Conservation (phyloP, 2,888 invertebrate species). For the Phytoseiulus persimilis region DNA sequence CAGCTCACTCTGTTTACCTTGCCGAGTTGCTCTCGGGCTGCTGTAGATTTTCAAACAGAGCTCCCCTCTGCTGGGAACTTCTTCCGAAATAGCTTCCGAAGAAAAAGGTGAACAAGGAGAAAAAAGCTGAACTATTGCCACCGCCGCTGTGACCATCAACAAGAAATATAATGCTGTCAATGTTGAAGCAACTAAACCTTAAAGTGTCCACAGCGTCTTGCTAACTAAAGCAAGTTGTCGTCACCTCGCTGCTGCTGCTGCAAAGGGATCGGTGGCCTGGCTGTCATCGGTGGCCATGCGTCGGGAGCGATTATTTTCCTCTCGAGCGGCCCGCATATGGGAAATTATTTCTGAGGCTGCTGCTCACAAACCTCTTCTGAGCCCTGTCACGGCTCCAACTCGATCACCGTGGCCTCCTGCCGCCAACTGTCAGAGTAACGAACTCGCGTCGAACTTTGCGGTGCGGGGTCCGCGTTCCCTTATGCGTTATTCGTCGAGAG, state of each 20-base stretch:
- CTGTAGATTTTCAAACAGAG: background rate
- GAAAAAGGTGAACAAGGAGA: background rate
- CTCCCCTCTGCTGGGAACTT: background rate
- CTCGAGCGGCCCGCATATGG: background rate
- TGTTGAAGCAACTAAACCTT: background rate
- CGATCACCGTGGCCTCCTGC: background rate
- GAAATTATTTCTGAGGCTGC: background rate
- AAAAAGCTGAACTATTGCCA: background rate
- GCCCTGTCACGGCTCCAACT: background rate
- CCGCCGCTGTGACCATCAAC: background rate
- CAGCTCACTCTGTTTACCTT: background rate
- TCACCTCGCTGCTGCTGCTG: background rate
- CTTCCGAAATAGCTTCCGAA: background rate
- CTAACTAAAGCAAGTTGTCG: background rate
- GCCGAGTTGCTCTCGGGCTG: background rate
- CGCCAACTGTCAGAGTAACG: too few species aligned
- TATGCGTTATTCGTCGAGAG: too few species aligned
- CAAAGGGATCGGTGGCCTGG: background rate
- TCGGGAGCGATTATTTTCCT: background rate
- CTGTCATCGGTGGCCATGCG: background rate
- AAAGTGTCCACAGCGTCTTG: background rate
- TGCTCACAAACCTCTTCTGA: background rate
- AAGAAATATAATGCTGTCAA: conserved; percentile 5
- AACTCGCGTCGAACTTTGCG: too few species aligned
- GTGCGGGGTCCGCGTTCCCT: too few species aligned